Evolutionary conservation across 2,797 vertebrate genomes (phyloP).

Genomic region (Chanos chanos): DNA sequence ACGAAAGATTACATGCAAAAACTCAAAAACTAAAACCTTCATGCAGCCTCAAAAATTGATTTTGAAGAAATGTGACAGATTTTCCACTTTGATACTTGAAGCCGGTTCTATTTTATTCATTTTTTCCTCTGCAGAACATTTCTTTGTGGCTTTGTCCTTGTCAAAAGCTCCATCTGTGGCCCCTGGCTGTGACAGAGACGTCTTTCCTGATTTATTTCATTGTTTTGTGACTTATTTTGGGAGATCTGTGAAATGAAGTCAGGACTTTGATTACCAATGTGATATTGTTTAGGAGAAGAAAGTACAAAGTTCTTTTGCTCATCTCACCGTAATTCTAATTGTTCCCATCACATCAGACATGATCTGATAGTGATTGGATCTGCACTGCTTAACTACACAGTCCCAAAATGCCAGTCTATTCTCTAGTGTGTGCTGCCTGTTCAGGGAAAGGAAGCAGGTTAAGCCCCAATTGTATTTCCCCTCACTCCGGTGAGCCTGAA

Average conservation of each 20-base stretch:
- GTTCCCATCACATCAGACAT: too few species aligned
- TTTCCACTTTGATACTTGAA: neutral
- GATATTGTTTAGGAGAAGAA: too few species aligned
- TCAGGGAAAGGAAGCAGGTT: too few species aligned
- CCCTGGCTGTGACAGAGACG: conserved; percentile 3
- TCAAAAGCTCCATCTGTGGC: conserved; percentile 16
- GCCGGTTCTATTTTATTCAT: neutral
- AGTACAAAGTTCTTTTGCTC: too few species aligned
- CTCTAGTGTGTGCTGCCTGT: too few species aligned
- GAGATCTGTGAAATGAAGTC: too few species aligned
- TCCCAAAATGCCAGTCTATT: too few species aligned
- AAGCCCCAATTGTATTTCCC: neutral
- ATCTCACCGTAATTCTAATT: too few species aligned
- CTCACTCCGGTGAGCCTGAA: conserved; percentile 1
- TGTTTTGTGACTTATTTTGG: conserved; percentile 1
- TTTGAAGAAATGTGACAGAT: neutral
- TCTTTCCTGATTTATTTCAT: conserved; percentile 12
- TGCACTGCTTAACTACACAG: neutral
- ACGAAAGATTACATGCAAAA: too few species aligned
- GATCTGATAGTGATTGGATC: too few species aligned
- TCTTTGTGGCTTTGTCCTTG: conserved; percentile 6
- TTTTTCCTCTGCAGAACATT: neutral
- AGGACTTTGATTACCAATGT: too few species aligned
- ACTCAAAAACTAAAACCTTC: too few species aligned
- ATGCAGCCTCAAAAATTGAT: conserved; percentile 19